These are phyloP conservation scores for Rhysida immarginata DNA, from an alignment of 1,140 invertebrate genomes.

Conservation along the genomic window DNA sequence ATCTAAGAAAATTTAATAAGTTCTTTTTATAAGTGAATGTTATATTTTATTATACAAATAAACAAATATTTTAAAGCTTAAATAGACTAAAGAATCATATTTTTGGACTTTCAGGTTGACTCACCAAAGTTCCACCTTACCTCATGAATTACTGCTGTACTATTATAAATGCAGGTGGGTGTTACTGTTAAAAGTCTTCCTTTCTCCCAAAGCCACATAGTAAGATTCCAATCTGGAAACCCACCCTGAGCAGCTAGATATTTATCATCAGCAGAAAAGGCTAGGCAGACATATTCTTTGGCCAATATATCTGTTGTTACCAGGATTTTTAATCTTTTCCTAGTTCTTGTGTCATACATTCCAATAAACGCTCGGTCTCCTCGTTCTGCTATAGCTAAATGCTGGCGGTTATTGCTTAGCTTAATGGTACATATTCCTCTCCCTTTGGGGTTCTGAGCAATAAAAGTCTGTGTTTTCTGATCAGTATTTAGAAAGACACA, in stretches of 20 bases:
- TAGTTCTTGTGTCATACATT: constrained; percentile 34
- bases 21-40: no score
- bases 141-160: no score
- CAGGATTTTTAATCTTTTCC: constrained; percentile 32
- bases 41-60: no score
- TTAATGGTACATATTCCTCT: constrained; percentile 17
- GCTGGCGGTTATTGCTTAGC: neutral
- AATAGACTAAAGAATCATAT: constrained; percentile 6
- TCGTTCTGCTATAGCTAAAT: constrained; percentile 17
- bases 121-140: no score
- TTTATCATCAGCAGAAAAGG: constrained; percentile 62
- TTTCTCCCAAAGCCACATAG: constrained; percentile 71
- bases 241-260: constrained; percentile 59
- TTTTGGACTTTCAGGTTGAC: constrained; percentile 30
- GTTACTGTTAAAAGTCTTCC: constrained; percentile 45
- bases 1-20: constrained; percentile 30
- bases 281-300: constrained; percentile 47
- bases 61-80: no score
- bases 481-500: constrained; percentile 34
- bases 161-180: no score
- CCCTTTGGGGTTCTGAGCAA: constrained; percentile 29
- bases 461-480: constrained; percentile 33
- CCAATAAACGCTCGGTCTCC: constrained; percentile 31
- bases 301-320: constrained; percentile 26
- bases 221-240: constrained; percentile 58